Evolutionary conservation across 1,140 invertebrate species (phyloP), one percentile per base, ranked within the genome.

Genomic region (Pentalonia nigronervosa): DNA sequence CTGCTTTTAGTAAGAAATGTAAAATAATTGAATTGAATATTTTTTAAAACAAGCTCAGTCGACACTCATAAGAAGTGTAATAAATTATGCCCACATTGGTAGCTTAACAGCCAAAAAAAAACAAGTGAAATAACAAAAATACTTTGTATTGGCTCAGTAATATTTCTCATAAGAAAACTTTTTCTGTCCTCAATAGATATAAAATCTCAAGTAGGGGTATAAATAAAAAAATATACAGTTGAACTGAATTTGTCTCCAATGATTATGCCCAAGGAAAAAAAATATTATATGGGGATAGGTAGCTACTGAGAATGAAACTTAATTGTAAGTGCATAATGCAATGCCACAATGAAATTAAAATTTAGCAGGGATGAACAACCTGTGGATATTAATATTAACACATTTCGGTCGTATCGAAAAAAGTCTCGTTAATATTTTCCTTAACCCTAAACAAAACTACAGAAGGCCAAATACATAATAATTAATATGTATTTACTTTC

Each of bases 371-470:
- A 76, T n/a, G 30, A 76, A 76, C 60, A n/a, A 76, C 60, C 60
- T 76, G 60, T 76, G 14, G 60, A 76, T 76, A 76, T 76, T n/a
- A 76, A 76, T 76, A 76, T 76, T 76, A 76, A 76, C 60, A n/a
- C n/a, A n/a, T n/a, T 76, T 17, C 6, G 6, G 17, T 17, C 30
- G 14, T 14, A n/a, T 67, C 30, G 4, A 76, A 76, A 76, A 76
- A n/a, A 17, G 6, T 67, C 30, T 67, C 0, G 60, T n/a, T 11
- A 67, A 4, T 67, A 17, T n/a, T 67, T 67, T 67, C 14, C 0
- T 67, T 67, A n/a, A 1, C 60, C 14, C n/a, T 76, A 17, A 76
- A 17, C 30, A n/a, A 76, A 76, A 76, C 60, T 76, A n/a, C 30
- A 17, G 60, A 76, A 11, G 30, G 14, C n/a, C 8, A 76, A 76